Evolutionary conservation across 2,797 vertebrate genomes (phyloP).

Genomic region (Muscicapa striata): DNA sequence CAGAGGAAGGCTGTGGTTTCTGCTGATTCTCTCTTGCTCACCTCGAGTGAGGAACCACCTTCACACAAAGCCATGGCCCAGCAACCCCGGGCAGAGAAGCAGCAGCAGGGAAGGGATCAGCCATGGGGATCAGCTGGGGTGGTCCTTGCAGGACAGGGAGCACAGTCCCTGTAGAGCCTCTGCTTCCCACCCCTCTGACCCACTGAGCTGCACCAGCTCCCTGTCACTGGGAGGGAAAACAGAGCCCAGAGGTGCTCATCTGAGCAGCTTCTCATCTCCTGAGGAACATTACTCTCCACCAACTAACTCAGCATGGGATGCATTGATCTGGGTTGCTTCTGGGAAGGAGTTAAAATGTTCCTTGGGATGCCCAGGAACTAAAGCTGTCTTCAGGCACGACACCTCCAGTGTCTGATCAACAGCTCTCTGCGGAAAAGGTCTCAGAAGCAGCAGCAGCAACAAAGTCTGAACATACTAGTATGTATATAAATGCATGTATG

Average conservation of each 20-base stretch:
- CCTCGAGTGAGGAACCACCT: background rate
- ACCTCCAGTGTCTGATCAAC: background rate
- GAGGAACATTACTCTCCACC: background rate
- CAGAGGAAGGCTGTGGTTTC: background rate
- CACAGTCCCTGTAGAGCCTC: background rate
- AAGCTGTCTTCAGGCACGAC: background rate
- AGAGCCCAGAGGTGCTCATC: background rate
- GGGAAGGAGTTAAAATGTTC: background rate
- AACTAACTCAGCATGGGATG: background rate
- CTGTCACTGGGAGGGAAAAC: background rate
- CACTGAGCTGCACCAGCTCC: fast-evolving
- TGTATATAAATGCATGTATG: background rate
- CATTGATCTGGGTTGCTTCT: background rate
- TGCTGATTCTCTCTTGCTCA: background rate
- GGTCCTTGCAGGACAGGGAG: background rate
- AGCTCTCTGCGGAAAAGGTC: background rate
- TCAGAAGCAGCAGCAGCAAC: background rate
- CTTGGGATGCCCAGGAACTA: background rate
- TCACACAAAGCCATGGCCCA: fast-evolving
- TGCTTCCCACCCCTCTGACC: background rate
- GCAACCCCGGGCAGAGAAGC: background rate
- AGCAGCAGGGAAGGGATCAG: background rate
- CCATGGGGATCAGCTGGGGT: background rate
- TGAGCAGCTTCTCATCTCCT: fast-evolving
- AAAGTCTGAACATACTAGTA: background rate